These are phyloP conservation scores for Tricholauxania praeusta DNA, from an alignment of 2,888 invertebrate species.

Conservation along the genomic window DNA sequence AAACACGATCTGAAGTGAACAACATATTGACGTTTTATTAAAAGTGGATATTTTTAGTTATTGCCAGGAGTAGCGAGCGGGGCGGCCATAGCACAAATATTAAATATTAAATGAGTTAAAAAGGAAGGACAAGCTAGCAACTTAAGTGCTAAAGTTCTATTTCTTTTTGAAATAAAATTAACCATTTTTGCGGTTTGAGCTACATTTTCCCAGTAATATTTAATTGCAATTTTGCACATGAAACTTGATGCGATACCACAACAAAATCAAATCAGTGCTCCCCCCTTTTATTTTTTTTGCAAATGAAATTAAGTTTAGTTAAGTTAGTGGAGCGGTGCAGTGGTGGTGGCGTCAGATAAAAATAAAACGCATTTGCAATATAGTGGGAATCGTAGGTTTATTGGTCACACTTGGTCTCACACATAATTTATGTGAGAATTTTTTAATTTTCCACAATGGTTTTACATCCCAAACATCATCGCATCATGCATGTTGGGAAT, in stretches of 20 bases:
- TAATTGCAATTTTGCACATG: slow-evolving; percentile 54
- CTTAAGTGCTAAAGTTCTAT: too few species aligned
- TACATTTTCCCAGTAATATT: slow-evolving; percentile 62
- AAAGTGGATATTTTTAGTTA: too few species aligned
- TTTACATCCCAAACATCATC: neutral
- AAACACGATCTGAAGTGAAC: too few species aligned
- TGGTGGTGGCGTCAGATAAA: neutral
- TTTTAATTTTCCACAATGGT: slow-evolving; percentile 1
- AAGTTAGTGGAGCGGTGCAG: slow-evolving; percentile 16
- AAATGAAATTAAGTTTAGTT: neutral
- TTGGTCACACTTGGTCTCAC: slow-evolving; percentile 65
- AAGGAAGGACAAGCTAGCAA: too few species aligned
- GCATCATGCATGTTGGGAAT: slow-evolving; percentile 17
- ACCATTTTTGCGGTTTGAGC: slow-evolving; percentile 27
- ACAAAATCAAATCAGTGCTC: too few species aligned
- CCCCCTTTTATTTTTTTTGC: slow-evolving; percentile 9
- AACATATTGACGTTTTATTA: too few species aligned
- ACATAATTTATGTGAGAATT: slow-evolving; percentile 63
- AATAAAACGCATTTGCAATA: neutral
- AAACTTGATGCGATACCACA: slow-evolving; percentile 14
- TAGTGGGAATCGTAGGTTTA: slow-evolving; percentile 57
- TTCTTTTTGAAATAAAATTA: slow-evolving; percentile 12
- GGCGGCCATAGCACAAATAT: too few species aligned
- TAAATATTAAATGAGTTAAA: too few species aligned
- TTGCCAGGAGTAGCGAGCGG: too few species aligned